A percentile compares a stretch with the other conserved stretches of the same genome.
These are phyloP conservation scores for Melanargia galathea DNA, from an alignment of 2,888 invertebrate genomes.

Conservation along the genomic window DNA sequence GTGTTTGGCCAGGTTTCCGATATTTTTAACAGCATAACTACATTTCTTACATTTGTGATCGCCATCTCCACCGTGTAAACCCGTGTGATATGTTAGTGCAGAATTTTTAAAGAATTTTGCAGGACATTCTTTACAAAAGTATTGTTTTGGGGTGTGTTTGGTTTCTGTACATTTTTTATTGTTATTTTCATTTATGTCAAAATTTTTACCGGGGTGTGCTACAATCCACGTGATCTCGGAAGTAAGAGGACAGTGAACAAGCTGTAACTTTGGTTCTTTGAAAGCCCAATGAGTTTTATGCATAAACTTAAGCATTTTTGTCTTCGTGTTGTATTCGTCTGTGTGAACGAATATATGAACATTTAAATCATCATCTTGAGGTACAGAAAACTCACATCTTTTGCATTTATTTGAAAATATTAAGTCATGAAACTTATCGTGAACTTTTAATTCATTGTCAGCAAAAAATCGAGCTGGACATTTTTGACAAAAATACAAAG, in stretches of 20 bases:
- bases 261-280: slow-evolving; percentile 84
- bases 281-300: slow-evolving; percentile 85
- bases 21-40: slow-evolving; percentile 86
- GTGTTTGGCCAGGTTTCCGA: slow-evolving; percentile 86
- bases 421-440: slow-evolving; percentile 86
- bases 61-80: slow-evolving; percentile 84
- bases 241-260: slow-evolving; percentile 56
- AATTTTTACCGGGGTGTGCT: slow-evolving; percentile 53
- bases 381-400: slow-evolving; percentile 89
- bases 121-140: slow-evolving; percentile 85
- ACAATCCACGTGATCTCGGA: slow-evolving; percentile 76
- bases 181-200: slow-evolving; percentile 50
- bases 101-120: slow-evolving; percentile 88
- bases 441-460: slow-evolving; percentile 87
- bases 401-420: slow-evolving; percentile 86
- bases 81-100: slow-evolving; percentile 86
- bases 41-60: slow-evolving; percentile 87
- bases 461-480: slow-evolving; percentile 93
- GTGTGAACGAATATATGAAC: slow-evolving; percentile 89
- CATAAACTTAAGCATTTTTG: slow-evolving; percentile 85
- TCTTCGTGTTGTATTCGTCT: slow-evolving; percentile 89
- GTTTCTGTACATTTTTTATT: slow-evolving; percentile 55
- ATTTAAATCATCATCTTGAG: slow-evolving; percentile 85
- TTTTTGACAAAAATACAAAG: slow-evolving; percentile 88
- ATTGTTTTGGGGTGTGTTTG: slow-evolving; percentile 68